phyloP scores from a whole-genome alignment of 1,140 invertebrate species.

The Calliopsis andreniformis region DNA sequence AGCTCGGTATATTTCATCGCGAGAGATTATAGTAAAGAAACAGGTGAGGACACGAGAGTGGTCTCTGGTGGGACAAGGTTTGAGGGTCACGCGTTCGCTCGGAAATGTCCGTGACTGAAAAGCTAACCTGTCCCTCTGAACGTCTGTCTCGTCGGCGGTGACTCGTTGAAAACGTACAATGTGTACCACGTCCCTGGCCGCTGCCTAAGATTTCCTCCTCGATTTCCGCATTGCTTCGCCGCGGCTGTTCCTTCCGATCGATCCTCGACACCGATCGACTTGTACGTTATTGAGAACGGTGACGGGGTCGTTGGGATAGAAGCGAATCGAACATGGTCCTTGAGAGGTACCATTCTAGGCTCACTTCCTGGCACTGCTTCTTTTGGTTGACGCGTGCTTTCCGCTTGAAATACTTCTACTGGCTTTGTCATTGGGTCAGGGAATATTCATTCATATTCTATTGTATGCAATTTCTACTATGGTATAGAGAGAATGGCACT shows the following conservation, averaged over 20 bases:
- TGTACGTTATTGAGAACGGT: conserved; percentile 8
- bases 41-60: conserved; percentile 17
- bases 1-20: background rate
- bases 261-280: conserved; percentile 34
- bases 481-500: too few species aligned
- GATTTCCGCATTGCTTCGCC: conserved; percentile 50
- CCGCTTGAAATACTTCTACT: too few species aligned
- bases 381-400: background rate
- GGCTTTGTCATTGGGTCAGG: too few species aligned
- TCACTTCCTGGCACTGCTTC: background rate
- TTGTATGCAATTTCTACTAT: too few species aligned
- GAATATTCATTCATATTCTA: too few species aligned
- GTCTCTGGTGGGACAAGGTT: conserved; percentile 34
- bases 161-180: conserved; percentile 5
- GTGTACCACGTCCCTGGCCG: background rate
- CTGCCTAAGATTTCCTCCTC: background rate
- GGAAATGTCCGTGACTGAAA: conserved; percentile 67
- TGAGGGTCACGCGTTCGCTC: conserved; percentile 53
- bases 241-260: conserved; percentile 30
- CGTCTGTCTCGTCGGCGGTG: background rate
- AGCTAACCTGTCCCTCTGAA: conserved; percentile 41
- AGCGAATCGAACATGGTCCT: conserved; percentile 23
- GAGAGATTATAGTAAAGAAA: conserved; percentile 1
- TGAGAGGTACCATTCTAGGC: conserved; percentile 18
- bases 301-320: conserved; percentile 2